Evolutionary conservation across 2,797 vertebrate species (phyloP).

Genomic region (Neosilurus hyrtlii): DNA sequence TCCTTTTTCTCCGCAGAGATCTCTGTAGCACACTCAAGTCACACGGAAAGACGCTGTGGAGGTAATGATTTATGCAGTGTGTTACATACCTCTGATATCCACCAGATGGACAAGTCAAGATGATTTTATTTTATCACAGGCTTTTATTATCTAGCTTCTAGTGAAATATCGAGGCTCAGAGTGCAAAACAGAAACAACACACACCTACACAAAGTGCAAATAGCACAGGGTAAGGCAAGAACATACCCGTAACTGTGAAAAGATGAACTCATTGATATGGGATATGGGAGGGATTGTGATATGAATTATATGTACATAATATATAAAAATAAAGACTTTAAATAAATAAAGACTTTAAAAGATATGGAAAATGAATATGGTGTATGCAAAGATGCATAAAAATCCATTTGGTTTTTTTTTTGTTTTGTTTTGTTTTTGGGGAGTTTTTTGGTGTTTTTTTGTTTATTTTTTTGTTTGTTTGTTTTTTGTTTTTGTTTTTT

Average conservation of each 20-base stretch:
- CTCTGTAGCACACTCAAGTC: conserved; percentile 88
- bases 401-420: not conserved
- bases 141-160: too few species aligned
- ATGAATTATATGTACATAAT: too few species aligned
- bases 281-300: not conserved
- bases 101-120: conserved; percentile 14
- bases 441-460: too few species aligned
- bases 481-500: too few species aligned
- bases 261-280: not conserved
- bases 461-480: too few species aligned
- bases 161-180: conserved; percentile 1
- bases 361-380: not conserved
- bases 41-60: conserved; percentile 89
- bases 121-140: conserved; percentile 11
- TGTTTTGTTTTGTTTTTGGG: not conserved
- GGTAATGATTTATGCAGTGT: conserved; percentile 71
- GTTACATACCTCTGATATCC: conserved; percentile 2
- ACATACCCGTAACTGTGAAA: not conserved
- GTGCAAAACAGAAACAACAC: conserved; percentile 1
- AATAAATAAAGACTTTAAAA: not conserved
- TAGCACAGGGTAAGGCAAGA: not conserved
- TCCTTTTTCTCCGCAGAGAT: conserved; percentile 80
- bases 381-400: not conserved
- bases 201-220: not conserved
- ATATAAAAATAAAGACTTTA: not conserved